Evolutionary conservation across 2,797 vertebrate genomes (phyloP), one percentile per base, ranked within the genome.

Genomic region (Aphelocoma californica): DNA sequence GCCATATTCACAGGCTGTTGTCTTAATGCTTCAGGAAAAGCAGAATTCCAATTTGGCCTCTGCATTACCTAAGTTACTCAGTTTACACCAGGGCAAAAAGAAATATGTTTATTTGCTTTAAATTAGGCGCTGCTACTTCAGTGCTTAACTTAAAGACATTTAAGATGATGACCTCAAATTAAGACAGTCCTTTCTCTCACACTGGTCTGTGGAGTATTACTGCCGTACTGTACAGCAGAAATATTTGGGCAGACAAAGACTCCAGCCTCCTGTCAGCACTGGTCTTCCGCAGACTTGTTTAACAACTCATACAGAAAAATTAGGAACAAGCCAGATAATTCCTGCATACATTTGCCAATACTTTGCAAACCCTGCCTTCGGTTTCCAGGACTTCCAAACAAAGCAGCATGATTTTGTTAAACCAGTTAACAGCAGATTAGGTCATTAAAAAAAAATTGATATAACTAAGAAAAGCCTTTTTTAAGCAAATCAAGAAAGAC

Each of bases 361-460:
- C 26, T 66, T 84, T 25, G 29, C 7, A 18, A 92, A 86, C 24
- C 11, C 69, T 57, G 29, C 20, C 38, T 91, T 72, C 75, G 66
- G 58, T 70, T 94, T 91, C 80, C 73, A 81, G 32, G 58, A 45
- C 70, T 90, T 92, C 44, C 66, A 90, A 93, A 90, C 38, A 90
- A 94, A 94, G 47, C 48, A 70, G 48, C 10, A 32, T 26, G 31
- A 60, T 60, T 84, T 81, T 54, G 25, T 45, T 83, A 56, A 44
- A 88, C 40, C 6, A 58, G 58, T 44, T 56, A 88, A 70, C 16
- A 62, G 40, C 14, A 60, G 38, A 56, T 40, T 31, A 81, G 36
- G 17, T 66, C 14, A 69, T 61, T 1, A 5, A 34, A 50, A 67
- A 21, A 34, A 42, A 60, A 40, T 25, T 4, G 2, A 7, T 40